Conservation (phyloP, 2,888 invertebrate species). For the Monopis laevigella region DNA sequence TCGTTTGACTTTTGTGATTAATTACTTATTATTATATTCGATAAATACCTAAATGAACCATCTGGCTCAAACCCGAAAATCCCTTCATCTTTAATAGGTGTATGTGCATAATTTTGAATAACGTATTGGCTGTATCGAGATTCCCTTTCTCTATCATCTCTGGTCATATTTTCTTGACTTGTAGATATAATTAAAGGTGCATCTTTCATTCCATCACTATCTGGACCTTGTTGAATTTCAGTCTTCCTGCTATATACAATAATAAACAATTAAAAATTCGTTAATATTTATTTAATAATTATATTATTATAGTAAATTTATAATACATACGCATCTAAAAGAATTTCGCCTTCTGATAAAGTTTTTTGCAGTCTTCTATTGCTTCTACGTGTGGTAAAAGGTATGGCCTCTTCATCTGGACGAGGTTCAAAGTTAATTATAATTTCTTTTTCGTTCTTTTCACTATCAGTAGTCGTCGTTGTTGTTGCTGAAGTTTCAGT, state of each 20-base stretch:
- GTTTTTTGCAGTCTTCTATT: constrained; percentile 75
- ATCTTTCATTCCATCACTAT: constrained; percentile 54
- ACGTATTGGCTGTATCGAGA: constrained; percentile 51
- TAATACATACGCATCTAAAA: constrained; percentile 67
- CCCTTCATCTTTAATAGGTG: constrained; percentile 68
- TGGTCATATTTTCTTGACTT: constrained; percentile 71
- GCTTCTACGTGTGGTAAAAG: constrained; percentile 64
- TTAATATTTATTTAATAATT: no score
- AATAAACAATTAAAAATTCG: not conserved
- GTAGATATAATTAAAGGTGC: constrained; percentile 64
- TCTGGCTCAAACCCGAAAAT: constrained; percentile 64
- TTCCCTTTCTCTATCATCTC: constrained; percentile 54
- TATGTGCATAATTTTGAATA: constrained; percentile 61
- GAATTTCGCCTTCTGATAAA: constrained; percentile 82
- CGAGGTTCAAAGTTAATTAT: constrained; percentile 89
- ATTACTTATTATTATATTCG: not conserved
- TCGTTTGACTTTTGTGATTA: not conserved
- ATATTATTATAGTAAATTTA: not conserved
- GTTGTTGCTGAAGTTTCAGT: constrained; percentile 62
- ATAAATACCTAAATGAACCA: constrained; percentile 54
- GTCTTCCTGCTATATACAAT: constrained; percentile 46
- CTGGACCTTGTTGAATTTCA: constrained; percentile 47
- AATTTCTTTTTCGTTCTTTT: constrained; percentile 80
- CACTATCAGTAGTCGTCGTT: constrained; percentile 62
- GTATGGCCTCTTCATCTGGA: constrained; percentile 71